Evolutionary conservation across 2,113 vertebrate species (phyloP).

Genomic region (Pristiophorus japonicus): DNA sequence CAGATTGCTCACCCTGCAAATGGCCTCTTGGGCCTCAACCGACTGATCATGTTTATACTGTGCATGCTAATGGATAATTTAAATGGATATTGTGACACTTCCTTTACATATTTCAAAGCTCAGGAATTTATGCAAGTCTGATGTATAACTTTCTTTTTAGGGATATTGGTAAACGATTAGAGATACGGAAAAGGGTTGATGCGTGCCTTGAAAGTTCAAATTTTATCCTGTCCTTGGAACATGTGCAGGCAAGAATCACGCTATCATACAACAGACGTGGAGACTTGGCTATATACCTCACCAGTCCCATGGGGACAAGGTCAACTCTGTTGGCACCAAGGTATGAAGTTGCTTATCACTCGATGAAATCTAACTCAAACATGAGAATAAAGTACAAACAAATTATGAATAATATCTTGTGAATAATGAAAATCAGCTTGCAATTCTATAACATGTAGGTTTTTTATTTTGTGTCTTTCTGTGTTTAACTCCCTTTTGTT

Average conservation of each 20-base stretch:
- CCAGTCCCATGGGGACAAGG: conserved; percentile 86
- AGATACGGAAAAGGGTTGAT: conserved; percentile 69
- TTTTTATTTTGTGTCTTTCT: background rate
- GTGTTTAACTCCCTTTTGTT: no score
- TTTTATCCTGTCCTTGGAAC: conserved; percentile 78
- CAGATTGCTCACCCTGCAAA: background rate
- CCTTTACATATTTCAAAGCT: background rate
- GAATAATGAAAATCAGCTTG: background rate
- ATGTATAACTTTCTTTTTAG: conserved; percentile 52
- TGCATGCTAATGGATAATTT: background rate
- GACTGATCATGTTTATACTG: background rate
- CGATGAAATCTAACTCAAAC: background rate
- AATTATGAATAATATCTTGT: background rate
- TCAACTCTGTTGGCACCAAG: conserved; percentile 87
- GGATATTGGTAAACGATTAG: conserved; percentile 81
- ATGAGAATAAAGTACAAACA: background rate
- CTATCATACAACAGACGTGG: conserved; percentile 91
- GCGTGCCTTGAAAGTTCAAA: conserved; percentile 71
- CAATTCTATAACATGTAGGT: background rate
- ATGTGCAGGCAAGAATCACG: conserved; percentile 80
- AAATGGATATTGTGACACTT: background rate
- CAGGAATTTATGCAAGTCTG: background rate
- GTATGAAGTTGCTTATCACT: conserved; percentile 49
- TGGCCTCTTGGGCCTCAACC: background rate
- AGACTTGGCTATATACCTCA: conserved; percentile 84